Evolutionary conservation across 2,797 vertebrate genomes (phyloP), one percentile per base, ranked within the genome.

Genomic region (Lagodon rhomboides): DNA sequence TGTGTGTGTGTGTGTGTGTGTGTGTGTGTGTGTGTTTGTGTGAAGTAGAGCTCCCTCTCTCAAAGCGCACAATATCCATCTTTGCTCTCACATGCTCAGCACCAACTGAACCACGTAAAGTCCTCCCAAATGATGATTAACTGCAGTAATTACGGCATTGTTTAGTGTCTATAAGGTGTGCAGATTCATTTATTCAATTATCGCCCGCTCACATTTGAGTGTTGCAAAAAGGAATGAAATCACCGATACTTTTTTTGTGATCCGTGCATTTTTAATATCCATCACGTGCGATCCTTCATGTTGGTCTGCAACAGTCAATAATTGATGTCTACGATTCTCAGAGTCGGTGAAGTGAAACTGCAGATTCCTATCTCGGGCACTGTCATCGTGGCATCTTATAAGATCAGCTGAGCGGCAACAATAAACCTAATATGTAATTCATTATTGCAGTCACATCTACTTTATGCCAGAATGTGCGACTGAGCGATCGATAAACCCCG

Each of bases 101-200:
- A 82, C 59, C 63, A 69, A 85, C 72, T 85, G 81, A 89, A 88
- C 83, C 84, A 87, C 53, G 13, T 73, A 81, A 89, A 84, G 68
- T 75, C 74, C 41, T 82, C 53, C 71, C 75, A 85, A 89, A 93
- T 88, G 69, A 91, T 91, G 87, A 94, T 92, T 75, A 90, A 91
- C 69, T 47, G 72, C 75, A 56, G 55, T 78, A 83, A 93, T 94
- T 90, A 93, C 60, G 51, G 44, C 22, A 77, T 83, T 83, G 69
- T 80, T 89, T 67, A 56, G 68, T 43, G 60, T 87, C 79, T 80
- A 71, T 65, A 79, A 85, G 64, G 80, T 87, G 68, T 83, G 77
- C 53, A 77, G 49, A 82, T 83, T 80, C 5, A 75, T 81, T 79
- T 71, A 72, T 82, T 87, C 51, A 49, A n/a, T 68, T 79, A 30